A percentile compares a stretch with the other conserved stretches of the same genome.
Conservation (phyloP, 2,888 invertebrate genomes). For the Calameuta idolon region DNA sequence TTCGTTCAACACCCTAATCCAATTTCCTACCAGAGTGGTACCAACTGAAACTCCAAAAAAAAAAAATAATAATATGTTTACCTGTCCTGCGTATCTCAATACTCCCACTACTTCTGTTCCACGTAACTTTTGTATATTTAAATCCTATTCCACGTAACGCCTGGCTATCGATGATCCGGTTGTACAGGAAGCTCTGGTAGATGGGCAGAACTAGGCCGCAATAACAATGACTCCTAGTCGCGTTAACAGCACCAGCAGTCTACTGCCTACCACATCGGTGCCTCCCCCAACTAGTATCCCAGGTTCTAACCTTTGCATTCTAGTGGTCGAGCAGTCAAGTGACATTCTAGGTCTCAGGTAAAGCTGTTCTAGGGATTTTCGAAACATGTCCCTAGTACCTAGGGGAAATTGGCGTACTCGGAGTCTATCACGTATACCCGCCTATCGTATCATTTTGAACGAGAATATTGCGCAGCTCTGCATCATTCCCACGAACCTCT, state of each 20-base stretch:
- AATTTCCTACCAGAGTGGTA: background rate
- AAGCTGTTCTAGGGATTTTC: background rate
- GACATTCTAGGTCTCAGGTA: background rate
- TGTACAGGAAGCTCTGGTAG: conserved; percentile 22
- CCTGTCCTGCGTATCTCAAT: background rate
- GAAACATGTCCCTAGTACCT: background rate
- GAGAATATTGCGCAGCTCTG: too few species aligned
- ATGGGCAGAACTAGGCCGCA: conserved; percentile 56
- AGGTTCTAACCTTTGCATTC: background rate
- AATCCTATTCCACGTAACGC: background rate
- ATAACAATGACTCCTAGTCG: conserved; percentile 49
- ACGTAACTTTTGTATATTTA: background rate
- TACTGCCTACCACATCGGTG: background rate
- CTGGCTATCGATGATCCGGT: background rate
- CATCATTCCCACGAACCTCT: too few species aligned
- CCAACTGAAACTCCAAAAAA: background rate
- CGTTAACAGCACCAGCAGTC: conserved; percentile 38
- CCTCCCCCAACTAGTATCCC: background rate
- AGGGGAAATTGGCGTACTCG: too few species aligned
- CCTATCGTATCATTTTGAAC: too few species aligned
- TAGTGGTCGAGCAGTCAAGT: background rate
- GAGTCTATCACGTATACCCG: too few species aligned
- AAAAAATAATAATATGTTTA: background rate
- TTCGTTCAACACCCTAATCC: background rate
- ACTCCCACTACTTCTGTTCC: background rate